Evolutionary conservation across 2,888 invertebrate genomes (phyloP).

Genomic region (Palloptera scutellata): DNA sequence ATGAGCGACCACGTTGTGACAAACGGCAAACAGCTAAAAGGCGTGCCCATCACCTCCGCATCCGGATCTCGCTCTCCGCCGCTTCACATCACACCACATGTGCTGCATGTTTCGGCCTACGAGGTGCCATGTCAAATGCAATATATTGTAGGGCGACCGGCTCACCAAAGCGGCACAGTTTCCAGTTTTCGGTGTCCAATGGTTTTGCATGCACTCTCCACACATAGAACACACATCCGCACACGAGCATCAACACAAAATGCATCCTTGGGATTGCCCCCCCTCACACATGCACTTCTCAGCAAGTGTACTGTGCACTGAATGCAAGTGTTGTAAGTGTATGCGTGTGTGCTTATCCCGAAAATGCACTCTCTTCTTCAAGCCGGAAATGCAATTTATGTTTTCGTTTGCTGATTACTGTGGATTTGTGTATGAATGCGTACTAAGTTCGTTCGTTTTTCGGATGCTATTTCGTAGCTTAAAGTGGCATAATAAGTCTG

Average conservation of each 20-base stretch:
- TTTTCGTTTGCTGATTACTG: constrained; percentile 10
- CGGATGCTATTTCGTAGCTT: constrained; percentile 18
- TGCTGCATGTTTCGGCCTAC: constrained; percentile 28
- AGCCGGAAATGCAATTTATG: constrained; percentile 37
- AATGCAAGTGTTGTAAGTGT: constrained; percentile 3
- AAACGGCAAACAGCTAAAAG: constrained; percentile 21
- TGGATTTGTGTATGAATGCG: constrained; percentile 2
- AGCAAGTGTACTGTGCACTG: constrained; percentile 9
- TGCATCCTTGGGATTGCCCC: constrained; percentile 29
- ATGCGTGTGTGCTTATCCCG: constrained; percentile 7
- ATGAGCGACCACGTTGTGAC: constrained; percentile 3
- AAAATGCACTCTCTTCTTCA: constrained; percentile 19
- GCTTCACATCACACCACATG: neutral
- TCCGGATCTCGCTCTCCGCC: neutral
- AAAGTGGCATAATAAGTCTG: constrained; percentile 40
- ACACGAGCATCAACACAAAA: constrained; percentile 6
- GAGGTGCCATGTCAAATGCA: constrained; percentile 36
- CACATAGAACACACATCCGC: no score
- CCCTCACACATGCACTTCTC: constrained; percentile 31
- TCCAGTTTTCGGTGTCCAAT: no score
- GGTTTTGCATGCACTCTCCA: neutral
- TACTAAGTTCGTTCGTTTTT: constrained; percentile 20
- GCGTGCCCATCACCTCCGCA: neutral
- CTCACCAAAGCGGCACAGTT: neutral
- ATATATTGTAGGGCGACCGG: constrained; percentile 24